Evolutionary conservation across 2,797 vertebrate species (phyloP).

Genomic region (Poecile montanus): DNA sequence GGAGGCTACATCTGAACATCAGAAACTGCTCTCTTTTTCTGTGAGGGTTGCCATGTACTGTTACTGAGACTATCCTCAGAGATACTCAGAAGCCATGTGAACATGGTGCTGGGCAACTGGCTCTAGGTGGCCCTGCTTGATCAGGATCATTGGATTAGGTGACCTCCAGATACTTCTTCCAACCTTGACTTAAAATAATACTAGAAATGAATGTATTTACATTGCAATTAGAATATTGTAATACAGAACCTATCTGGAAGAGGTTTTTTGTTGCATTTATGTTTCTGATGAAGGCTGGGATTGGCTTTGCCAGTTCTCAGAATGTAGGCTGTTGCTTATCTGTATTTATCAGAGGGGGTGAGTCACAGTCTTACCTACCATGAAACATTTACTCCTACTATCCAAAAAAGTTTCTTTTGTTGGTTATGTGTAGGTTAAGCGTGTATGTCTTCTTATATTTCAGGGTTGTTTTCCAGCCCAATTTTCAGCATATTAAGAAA

Average conservation of each 20-base stretch:
- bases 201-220: neutral
- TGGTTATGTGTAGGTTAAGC: neutral
- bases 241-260: neutral
- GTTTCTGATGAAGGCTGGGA: neutral
- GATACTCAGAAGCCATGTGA: neutral
- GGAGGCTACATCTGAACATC: neutral
- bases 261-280: rapidly evolving
- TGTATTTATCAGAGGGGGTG: neutral
- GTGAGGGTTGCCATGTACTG: neutral
- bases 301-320: neutral
- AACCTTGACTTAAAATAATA: neutral
- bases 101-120: neutral
- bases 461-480: neutral
- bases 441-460: neutral
- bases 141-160: neutral
- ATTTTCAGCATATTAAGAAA: neutral
- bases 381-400: neutral
- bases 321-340: neutral
- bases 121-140: neutral
- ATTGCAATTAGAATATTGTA: neutral
- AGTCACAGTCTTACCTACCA: neutral
- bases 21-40: neutral
- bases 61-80: neutral
- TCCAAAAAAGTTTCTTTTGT: neutral
- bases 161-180: neutral